A percentile compares a stretch with the other conserved stretches of the same genome.
Evolutionary conservation across 2,113 vertebrate genomes (phyloP).

Genomic region (Periophthalmus modestus): DNA sequence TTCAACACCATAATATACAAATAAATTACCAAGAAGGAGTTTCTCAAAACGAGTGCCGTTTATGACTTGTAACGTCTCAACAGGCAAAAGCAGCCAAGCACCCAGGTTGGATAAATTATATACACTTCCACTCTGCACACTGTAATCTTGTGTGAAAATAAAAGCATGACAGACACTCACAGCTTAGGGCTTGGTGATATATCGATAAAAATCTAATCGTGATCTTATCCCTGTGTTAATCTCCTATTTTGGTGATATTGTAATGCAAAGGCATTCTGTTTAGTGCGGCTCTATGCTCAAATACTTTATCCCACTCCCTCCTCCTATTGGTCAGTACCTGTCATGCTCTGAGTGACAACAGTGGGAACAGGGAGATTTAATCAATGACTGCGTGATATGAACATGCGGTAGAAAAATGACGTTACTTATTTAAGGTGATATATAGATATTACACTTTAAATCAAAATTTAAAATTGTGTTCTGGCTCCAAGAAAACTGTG

Average conservation of each 20-base stretch:
- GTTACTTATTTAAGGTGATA: too few relatives aligned
- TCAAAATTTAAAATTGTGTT: too few relatives aligned
- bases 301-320: too few relatives aligned
- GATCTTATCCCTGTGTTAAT: not conserved
- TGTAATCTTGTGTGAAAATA: not conserved
- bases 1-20: conserved; percentile 9
- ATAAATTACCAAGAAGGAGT: conserved; percentile 26
- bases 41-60: conserved; percentile 18
- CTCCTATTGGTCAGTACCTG: too few relatives aligned
- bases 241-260: not conserved
- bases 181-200: not conserved
- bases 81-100: conserved; percentile 22
- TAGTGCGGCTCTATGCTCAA: too few relatives aligned
- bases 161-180: not conserved
- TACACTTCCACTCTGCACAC: not conserved
- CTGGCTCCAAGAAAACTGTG: too few relatives aligned
- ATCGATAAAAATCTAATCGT: not conserved
- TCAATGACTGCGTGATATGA: too few relatives aligned
- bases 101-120: conserved; percentile 8
- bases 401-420: too few relatives aligned
- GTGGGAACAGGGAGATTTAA: too few relatives aligned
- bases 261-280: not conserved
- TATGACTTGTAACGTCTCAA: conserved; percentile 33
- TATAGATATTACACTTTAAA: too few relatives aligned
- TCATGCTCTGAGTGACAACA: too few relatives aligned